Evolutionary conservation across 2,888 invertebrate species (phyloP).

Genomic region (Euplexia lucipara): DNA sequence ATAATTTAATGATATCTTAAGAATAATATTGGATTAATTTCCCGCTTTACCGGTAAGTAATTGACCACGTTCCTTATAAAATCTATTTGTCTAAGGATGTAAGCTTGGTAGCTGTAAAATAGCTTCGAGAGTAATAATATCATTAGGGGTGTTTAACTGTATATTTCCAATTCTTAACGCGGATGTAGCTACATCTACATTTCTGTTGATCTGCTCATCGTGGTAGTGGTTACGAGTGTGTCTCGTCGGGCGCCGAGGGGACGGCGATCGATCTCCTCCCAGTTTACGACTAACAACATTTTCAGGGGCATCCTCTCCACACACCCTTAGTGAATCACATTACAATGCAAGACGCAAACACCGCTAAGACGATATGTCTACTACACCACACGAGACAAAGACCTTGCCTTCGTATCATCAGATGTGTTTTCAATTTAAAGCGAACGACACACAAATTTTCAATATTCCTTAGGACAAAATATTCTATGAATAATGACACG

Average conservation of each 20-base stretch:
- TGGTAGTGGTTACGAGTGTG: conserved; percentile 55
- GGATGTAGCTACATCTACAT: conserved; percentile 46
- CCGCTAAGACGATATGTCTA: conserved; percentile 13
- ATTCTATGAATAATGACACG: conserved; percentile 18
- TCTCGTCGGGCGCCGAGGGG: conserved; percentile 79
- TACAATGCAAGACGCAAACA: conserved; percentile 36
- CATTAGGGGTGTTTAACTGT: conserved; percentile 40
- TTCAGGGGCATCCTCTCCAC: conserved; percentile 74
- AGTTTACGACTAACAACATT: conserved; percentile 82
- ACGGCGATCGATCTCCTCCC: conserved; percentile 85
- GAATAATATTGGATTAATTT: conserved; percentile 39
- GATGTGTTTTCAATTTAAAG: conserved; percentile 6
- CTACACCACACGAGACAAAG: conserved; percentile 20
- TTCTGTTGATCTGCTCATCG: conserved; percentile 55
- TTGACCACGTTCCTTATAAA: conserved; percentile 30
- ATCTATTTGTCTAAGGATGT: conserved; percentile 39
- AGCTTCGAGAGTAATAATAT: conserved; percentile 37
- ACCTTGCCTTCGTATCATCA: conserved; percentile 13
- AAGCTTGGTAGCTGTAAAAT: conserved; percentile 18
- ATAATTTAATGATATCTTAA: conserved; percentile 30
- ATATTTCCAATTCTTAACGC: conserved; percentile 39
- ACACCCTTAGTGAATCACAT: conserved; percentile 58
- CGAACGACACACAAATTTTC: conserved; percentile 1
- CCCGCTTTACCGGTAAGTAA: conserved; percentile 31
- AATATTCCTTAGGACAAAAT: conserved; percentile 19